Percentiles rank a stretch among this genome's conserved stretches.
Evolutionary conservation across 1,140 invertebrate genomes (phyloP).

Genomic region (Sycophila sp.): DNA sequence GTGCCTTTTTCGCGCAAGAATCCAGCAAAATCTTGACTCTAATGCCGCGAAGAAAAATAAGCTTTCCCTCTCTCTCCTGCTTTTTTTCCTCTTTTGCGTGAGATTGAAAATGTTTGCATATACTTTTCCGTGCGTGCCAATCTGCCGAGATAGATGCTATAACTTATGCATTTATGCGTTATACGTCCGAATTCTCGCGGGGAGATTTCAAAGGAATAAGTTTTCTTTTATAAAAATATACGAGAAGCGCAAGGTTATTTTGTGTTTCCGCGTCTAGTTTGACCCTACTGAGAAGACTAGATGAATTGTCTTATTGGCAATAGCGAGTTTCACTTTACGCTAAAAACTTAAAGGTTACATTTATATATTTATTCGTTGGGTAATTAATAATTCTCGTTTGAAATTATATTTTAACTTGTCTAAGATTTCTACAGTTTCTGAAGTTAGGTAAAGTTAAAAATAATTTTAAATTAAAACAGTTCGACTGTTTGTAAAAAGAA

Average conservation of each 20-base stretch:
- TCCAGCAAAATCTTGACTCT: slow-evolving; percentile 8
- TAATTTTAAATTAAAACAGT: no score
- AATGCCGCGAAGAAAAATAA: slow-evolving; percentile 1
- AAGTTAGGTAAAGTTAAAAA: no score
- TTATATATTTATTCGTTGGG: no score
- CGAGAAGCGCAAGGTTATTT: not conserved
- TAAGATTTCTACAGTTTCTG: no score
- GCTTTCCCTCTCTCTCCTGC: not conserved
- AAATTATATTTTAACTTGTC: no score
- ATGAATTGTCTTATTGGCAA: not conserved
- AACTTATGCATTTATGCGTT: not conserved
- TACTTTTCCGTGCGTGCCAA: not conserved
- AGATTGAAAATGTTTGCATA: not conserved
- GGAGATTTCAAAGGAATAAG: not conserved
- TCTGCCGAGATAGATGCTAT: not conserved
- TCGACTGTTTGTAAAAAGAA: no score
- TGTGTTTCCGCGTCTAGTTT: no score
- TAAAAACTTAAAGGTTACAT: no score
- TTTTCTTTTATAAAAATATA: slow-evolving; percentile 9
- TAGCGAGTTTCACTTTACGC: no score
- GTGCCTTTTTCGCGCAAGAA: not conserved
- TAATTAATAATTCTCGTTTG: no score
- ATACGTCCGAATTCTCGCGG: not conserved
- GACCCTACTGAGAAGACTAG: not conserved
- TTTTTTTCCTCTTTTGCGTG: not conserved